Base-by-base conservation (phyloP, 2,113 vertebrate genomes). In the Xyrauchen texanus region DNA sequence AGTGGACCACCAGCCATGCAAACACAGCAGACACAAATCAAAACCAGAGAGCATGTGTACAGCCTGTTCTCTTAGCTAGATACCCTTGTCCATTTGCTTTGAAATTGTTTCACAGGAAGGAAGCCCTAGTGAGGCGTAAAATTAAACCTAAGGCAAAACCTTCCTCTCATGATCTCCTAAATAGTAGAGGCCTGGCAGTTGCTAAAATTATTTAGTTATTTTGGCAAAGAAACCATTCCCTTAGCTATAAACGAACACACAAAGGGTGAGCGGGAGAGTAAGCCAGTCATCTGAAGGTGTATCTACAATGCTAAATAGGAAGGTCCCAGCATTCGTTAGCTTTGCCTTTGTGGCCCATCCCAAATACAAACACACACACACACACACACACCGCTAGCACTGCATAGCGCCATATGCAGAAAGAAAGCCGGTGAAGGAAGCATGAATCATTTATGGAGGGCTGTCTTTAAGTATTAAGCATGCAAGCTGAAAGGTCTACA, bases 401-500 rank as follows among this genome's bases (percentile, higher is more conserved):
- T 34, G 21, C 21, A 34, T 34, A 34, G 21, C 3, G 87, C 86
- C 83, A 84, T 89, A 90, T 88, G 88, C 90, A 90, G 83, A 91
- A 90, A 88, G 90, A 86, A 79, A 75, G 78, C 82, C 81, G 61
- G 86, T 80, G 82, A 89, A 87, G 90, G 89, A 92, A 91, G 79
- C 87, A 88, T 93, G 91, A 92, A 93, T 93, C 88, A 93, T 93
- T 92, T 89, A 93, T 91, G 66, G 49, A 63, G 71, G 46, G 83
- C 91, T 92, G 92, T 91, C 92, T 92, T 89, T 91, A 85, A 86
- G 89, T 90, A 93, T 92, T 93, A 93, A 89, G 87, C 88, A 88
- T 91, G 91, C 87, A 87, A 91, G 68, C 92, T 91, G 91, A 89
- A 91, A 92, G 92, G 87, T 89, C 78, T 85, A 88, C 86, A 83